These are phyloP conservation scores for Cariama cristata DNA, from an alignment of 2,113 vertebrate genomes.

Conservation along the genomic window DNA sequence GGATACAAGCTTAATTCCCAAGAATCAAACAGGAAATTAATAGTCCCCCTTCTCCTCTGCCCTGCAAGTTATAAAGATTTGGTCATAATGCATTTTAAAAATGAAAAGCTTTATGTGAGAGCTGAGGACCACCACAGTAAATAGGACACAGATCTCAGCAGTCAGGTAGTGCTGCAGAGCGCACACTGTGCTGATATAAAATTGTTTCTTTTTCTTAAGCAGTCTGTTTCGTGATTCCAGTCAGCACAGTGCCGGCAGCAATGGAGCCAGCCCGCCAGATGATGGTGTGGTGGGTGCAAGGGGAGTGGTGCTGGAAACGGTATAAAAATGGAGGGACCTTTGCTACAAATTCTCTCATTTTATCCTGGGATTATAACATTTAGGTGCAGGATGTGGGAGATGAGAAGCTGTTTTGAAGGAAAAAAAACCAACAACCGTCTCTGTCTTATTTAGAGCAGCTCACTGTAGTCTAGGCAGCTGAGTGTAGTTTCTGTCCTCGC, in stretches of 20 bases:
- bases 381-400: background rate
- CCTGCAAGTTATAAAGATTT: background rate
- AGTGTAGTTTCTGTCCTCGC: background rate
- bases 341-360: background rate
- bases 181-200: background rate
- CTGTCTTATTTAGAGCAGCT: background rate
- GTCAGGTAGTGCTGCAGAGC: background rate
- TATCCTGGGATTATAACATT: background rate
- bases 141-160: background rate
- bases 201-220: background rate
- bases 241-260: background rate
- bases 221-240: background rate
- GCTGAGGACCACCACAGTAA: background rate
- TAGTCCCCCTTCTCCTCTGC: background rate
- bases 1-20: background rate
- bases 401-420: background rate
- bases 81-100: background rate
- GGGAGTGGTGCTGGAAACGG: background rate
- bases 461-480: background rate
- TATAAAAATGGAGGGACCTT: background rate
- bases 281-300: background rate
- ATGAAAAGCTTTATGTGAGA: background rate
- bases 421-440: background rate
- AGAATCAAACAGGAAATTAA: slow-evolving; percentile 21
- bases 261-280: background rate